Conservation (phyloP, 2,888 invertebrate genomes). For the Sphinx pinastri region DNA sequence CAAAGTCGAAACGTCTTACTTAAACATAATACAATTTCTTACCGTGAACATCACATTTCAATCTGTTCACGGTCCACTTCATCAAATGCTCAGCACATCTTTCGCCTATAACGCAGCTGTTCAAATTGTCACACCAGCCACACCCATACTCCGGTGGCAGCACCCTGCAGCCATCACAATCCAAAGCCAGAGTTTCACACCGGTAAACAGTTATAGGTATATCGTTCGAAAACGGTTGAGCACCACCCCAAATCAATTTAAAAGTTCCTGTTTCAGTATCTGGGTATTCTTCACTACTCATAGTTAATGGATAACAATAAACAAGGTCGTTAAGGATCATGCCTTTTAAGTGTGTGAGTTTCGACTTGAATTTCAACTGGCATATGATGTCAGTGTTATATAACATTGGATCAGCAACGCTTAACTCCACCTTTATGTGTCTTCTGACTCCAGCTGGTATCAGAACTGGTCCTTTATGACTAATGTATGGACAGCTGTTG, state of each 20-base stretch:
- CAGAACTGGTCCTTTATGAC: conserved; percentile 46
- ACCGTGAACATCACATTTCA: conserved; percentile 33
- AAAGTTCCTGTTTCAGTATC: conserved; percentile 38
- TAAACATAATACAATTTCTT: conserved; percentile 41
- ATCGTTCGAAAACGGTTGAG: conserved; percentile 52
- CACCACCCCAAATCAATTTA: conserved; percentile 50
- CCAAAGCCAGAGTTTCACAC: conserved; percentile 37
- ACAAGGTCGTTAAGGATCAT: conserved; percentile 45
- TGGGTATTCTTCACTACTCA: conserved; percentile 33
- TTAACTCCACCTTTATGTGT: conserved; percentile 49
- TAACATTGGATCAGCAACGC: conserved; percentile 48
- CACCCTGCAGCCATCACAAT: conserved; percentile 30
- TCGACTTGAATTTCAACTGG: conserved; percentile 43
- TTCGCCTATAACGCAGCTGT: conserved; percentile 27
- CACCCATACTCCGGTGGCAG: conserved; percentile 31
- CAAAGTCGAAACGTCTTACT: background rate
- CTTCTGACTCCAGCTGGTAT: conserved; percentile 44
- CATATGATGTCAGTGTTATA: conserved; percentile 52
- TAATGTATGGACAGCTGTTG: conserved; percentile 48
- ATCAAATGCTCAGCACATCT: conserved; percentile 25
- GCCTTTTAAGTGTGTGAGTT: conserved; percentile 46
- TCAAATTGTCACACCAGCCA: conserved; percentile 31
- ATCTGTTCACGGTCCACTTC: conserved; percentile 26
- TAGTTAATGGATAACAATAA: conserved; percentile 47
- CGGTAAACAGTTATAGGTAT: conserved; percentile 48